Conservation (phyloP, 2,888 invertebrate genomes). For the Drosophila lutescens region DNA sequence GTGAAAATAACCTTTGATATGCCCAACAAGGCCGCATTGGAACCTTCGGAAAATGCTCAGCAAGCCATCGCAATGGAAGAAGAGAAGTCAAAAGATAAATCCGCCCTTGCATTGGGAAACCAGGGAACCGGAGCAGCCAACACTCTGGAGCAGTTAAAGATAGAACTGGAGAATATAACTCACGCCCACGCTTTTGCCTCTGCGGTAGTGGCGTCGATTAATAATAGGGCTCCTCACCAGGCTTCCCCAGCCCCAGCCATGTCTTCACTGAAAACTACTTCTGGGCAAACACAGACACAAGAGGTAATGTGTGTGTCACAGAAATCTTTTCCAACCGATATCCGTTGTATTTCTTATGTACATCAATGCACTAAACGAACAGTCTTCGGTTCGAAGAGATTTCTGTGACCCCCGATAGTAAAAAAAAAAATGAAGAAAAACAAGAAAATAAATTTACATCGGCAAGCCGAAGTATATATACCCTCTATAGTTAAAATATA, state of each 20-base stretch:
- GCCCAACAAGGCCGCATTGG: slow-evolving; percentile 54
- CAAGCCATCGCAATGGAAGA: slow-evolving; percentile 12
- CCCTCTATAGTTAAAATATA: too few relatives aligned
- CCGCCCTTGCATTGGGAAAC: slow-evolving; percentile 33
- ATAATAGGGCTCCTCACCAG: slow-evolving; percentile 60
- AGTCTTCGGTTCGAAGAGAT: too few relatives aligned
- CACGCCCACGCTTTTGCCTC: slow-evolving; percentile 85
- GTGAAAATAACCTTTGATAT: slow-evolving; percentile 76
- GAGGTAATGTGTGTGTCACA: too few relatives aligned
- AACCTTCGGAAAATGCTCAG: slow-evolving; percentile 10
- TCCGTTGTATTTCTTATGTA: too few relatives aligned
- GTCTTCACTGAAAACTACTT: slow-evolving; percentile 59
- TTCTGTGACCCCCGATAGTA: too few relatives aligned
- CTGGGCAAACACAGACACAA: slow-evolving; percentile 58
- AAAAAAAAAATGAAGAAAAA: slow-evolving; percentile 10
- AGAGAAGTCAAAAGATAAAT: slow-evolving; percentile 61
- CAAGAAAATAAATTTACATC: too few relatives aligned
- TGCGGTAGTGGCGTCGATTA: slow-evolving; percentile 75
- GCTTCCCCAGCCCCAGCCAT: slow-evolving; percentile 65
- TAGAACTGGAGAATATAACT: slow-evolving; percentile 86
- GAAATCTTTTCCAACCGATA: too few relatives aligned
- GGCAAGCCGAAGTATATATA: too few relatives aligned
- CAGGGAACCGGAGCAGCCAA: slow-evolving; percentile 82
- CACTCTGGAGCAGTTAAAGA: slow-evolving; percentile 86
- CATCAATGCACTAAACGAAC: too few relatives aligned